Conservation (phyloP, 2,888 invertebrate genomes). For the Drosophila lutescens region DNA sequence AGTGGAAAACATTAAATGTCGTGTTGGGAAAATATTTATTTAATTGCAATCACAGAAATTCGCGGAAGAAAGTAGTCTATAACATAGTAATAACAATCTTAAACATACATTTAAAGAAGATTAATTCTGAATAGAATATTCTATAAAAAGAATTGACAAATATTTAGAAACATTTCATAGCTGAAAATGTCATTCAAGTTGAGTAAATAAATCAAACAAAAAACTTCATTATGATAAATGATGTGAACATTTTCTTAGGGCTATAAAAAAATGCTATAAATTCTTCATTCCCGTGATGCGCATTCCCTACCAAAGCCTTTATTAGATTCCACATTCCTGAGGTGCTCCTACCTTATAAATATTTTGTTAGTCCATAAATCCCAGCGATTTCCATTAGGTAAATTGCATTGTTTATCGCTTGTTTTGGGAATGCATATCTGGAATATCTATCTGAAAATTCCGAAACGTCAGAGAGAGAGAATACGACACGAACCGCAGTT, state of each 20-base stretch:
- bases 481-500: constrained; percentile 27
- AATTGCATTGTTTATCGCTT: constrained; percentile 38
- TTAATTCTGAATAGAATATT: too few relatives aligned
- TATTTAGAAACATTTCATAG: not conserved
- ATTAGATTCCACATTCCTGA: constrained; percentile 9
- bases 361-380: constrained; percentile 31
- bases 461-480: constrained; percentile 36
- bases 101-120: too few relatives aligned
- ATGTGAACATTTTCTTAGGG: constrained; percentile 1
- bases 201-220: not conserved
- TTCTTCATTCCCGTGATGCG: constrained; percentile 9
- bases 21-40: not conserved
- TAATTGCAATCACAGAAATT: constrained; percentile 7
- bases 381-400: constrained; percentile 26
- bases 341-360: constrained; percentile 11
- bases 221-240: not conserved
- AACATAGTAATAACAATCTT: too few relatives aligned
- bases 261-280: constrained; percentile 3
- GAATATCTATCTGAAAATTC: constrained; percentile 32
- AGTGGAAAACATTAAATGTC: constrained; percentile 10
- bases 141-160: not conserved
- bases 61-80: constrained; percentile 7
- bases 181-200: not conserved
- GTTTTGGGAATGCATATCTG: constrained; percentile 20
- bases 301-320: not conserved